Evolutionary conservation across 2,113 vertebrate genomes (phyloP).

Genomic region (Pteronura brasiliensis): DNA sequence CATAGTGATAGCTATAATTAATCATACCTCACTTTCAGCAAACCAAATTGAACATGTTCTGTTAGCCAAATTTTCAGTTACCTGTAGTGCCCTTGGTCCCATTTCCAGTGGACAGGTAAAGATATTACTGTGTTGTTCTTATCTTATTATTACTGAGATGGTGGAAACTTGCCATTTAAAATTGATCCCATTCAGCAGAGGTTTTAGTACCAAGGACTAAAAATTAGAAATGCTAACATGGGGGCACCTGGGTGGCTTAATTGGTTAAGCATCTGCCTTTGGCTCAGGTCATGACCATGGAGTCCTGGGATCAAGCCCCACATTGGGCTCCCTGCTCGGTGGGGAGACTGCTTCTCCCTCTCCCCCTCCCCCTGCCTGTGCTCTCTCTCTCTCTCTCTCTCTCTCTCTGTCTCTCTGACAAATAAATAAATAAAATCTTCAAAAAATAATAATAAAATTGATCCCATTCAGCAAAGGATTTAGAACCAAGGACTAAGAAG

Average conservation of each 20-base stretch:
- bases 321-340: neutral
- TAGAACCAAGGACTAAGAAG: slow-evolving; percentile 27
- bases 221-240: neutral
- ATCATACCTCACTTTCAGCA: neutral
- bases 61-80: neutral
- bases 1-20: slow-evolving; percentile 1
- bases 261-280: neutral
- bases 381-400: too few relatives aligned
- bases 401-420: too few relatives aligned
- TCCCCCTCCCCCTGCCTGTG: neutral
- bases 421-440: too few relatives aligned
- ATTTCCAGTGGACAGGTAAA: neutral
- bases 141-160: neutral
- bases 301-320: neutral
- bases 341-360: neutral
- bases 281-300: neutral
- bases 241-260: neutral
- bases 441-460: neutral
- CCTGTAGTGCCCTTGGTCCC: neutral
- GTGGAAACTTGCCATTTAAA: neutral
- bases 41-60: neutral
- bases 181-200: neutral
- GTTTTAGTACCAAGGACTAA: slow-evolving; percentile 22
- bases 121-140: neutral
- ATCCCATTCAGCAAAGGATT: neutral